A percentile compares a stretch with the other conserved stretches of the same genome.
Conservation (phyloP, 2,797 vertebrate species). For the Cichlasoma orientale region DNA sequence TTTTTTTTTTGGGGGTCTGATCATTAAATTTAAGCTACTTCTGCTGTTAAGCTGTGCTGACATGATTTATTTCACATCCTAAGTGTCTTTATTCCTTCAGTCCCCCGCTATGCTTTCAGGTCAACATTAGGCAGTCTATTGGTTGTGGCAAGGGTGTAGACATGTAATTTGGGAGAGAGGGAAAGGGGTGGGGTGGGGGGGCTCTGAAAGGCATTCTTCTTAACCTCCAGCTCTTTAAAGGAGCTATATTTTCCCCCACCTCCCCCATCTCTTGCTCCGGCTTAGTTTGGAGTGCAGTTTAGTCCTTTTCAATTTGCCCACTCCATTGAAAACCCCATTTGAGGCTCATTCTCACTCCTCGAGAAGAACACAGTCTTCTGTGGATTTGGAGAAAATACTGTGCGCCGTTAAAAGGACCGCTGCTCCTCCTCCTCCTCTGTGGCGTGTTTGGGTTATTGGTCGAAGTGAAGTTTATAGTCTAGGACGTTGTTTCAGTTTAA, state of each 20-base stretch:
- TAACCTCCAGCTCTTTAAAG: slow-evolving; percentile 81
- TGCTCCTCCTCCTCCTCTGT: neutral
- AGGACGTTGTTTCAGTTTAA: neutral
- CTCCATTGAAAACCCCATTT: slow-evolving; percentile 82
- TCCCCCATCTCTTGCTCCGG: slow-evolving; percentile 74
- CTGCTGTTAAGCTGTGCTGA: slow-evolving; percentile 19
- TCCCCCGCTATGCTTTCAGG: slow-evolving; percentile 66
- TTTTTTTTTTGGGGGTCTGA: neutral
- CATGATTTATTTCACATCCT: slow-evolving; percentile 46
- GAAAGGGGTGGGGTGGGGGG: slow-evolving; percentile 50
- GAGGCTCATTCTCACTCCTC: slow-evolving; percentile 70
- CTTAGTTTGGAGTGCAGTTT: slow-evolving; percentile 79
- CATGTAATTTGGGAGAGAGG: slow-evolving; percentile 79
- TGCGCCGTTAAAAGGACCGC: slow-evolving; percentile 6
- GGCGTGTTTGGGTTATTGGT: neutral
- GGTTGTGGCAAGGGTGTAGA: slow-evolving; percentile 77
- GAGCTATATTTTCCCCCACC: slow-evolving; percentile 77
- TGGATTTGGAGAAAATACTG: slow-evolving; percentile 50
- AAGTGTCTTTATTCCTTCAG: slow-evolving; percentile 67
- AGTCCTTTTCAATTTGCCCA: slow-evolving; percentile 84
- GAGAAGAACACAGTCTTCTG: slow-evolving; percentile 55
- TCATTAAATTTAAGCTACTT: slow-evolving; percentile 24
- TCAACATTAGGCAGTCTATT: slow-evolving; percentile 75
- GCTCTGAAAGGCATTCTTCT: slow-evolving; percentile 78
- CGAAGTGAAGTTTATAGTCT: neutral